Base-by-base conservation (phyloP, 2,797 vertebrate genomes). In the Hemibagrus guttatus region DNA sequence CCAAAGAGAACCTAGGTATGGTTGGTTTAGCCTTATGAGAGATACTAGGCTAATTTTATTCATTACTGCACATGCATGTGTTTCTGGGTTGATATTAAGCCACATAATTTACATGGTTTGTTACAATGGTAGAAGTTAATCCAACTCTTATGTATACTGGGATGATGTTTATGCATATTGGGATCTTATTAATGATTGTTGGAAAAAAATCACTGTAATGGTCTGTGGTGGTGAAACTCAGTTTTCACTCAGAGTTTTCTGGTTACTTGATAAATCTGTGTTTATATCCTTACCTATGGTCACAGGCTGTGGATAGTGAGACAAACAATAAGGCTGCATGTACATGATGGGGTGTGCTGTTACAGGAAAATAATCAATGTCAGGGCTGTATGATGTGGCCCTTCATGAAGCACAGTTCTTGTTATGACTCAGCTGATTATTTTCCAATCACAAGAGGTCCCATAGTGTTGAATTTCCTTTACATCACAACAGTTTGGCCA, bases 111-210 rank as follows among this genome's bases (percentile, higher is more conserved):
- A n/a, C 42, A 74, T n/a, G 23, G 2, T 6, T n/a, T 74, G 5
- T 49, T 49, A 49, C 23, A 72, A 46, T n/a, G 6, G 6, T 56
- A 86, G 64, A 84, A 84, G 58, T 87, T 75, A 88, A 78, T 58
- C 52, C 75, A 31, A 86, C 52, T 75, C 79, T 88, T 83, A 89
- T 83, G 82, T 88, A 78, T 21, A 6, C 13, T 78, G 19, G 28
- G 75, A 56, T 58, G 21, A 56, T 1, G 14, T 35, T 78, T 21
- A 35, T 35, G 52, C 23, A 35, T 58, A 9, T 46, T 59, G 19
- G 19, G 19, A 13, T 79, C 21, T 35, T 58, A 52, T 42, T 78
- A 4, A 78, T 35, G 54, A 28, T 17, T 54, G 26, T 35, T 58
- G 31, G 17, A 35, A 58, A 58, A 52, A 21, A 72, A 21, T 46